Percentiles rank a stretch among this genome's conserved stretches.
These are phyloP conservation scores for Zootermopsis nevadensis DNA, from an alignment of 2,888 invertebrate species.

Conservation along the genomic window DNA sequence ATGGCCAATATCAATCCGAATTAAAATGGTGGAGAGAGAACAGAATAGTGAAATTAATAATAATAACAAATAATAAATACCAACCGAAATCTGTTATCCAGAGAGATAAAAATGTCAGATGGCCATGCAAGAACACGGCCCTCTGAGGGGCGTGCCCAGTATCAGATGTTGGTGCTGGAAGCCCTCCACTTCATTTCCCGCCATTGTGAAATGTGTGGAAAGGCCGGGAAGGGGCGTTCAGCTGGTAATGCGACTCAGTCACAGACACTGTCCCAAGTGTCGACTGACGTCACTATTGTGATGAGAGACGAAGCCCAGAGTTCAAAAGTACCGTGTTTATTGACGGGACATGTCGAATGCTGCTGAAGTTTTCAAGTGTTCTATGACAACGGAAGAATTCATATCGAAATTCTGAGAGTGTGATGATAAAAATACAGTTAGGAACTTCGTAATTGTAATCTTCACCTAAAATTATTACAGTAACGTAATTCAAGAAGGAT, in stretches of 20 bases:
- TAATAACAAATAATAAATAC: neutral
- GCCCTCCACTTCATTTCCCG: conserved; percentile 5
- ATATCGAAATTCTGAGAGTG: too few relatives aligned
- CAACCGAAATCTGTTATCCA: conserved; percentile 7
- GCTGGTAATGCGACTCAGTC: neutral
- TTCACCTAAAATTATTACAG: too few relatives aligned
- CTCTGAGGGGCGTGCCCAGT: conserved; percentile 15
- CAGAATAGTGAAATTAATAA: too few relatives aligned
- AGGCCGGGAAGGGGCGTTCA: conserved; percentile 5
- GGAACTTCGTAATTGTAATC: too few relatives aligned
- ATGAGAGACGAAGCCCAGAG: too few relatives aligned
- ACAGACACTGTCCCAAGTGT: neutral
- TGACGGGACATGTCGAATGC: too few relatives aligned
- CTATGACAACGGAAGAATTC: too few relatives aligned
- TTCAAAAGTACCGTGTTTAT: too few relatives aligned
- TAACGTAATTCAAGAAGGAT: too few relatives aligned
- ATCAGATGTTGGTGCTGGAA: conserved; percentile 9
- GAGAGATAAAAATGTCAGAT: conserved; percentile 31
- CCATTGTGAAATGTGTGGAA: conserved; percentile 1
- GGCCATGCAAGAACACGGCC: conserved; percentile 1
- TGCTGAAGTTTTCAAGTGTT: too few relatives aligned
- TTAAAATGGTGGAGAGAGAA: conserved; percentile 25
- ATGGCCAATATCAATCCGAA: conserved; percentile 27
- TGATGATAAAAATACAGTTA: too few relatives aligned
- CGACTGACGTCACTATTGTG: too few relatives aligned